A percentile compares a stretch with the other conserved stretches of the same genome.
Evolutionary conservation across 2,888 invertebrate species (phyloP).

Genomic region (Lingula anatina): DNA sequence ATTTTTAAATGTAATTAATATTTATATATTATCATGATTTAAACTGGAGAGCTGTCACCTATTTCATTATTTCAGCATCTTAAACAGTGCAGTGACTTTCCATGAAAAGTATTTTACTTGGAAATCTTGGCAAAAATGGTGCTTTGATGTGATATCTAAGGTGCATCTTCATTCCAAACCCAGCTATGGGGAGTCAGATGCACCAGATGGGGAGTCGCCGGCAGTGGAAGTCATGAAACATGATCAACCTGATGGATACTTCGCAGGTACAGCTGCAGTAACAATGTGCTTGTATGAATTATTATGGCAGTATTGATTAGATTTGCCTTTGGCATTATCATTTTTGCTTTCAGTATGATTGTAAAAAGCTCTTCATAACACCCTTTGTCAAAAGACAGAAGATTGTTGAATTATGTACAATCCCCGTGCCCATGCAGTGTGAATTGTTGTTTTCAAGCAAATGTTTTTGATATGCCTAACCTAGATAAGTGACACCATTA

Average conservation of each 20-base stretch:
- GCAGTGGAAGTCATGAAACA: conserved; percentile 52
- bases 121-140: conserved; percentile 45
- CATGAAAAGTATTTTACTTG: conserved; percentile 39
- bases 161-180: conserved; percentile 16
- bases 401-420: too few relatives aligned
- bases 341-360: too few relatives aligned
- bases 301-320: too few relatives aligned
- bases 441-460: too few relatives aligned
- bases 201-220: conserved; percentile 49
- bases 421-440: too few relatives aligned
- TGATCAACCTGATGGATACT: conserved; percentile 49
- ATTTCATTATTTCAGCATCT: conserved; percentile 23
- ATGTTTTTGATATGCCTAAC: too few relatives aligned
- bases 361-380: too few relatives aligned
- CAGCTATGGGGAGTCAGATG: conserved; percentile 16
- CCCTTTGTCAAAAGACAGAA: too few relatives aligned
- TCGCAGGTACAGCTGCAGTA: conserved; percentile 50
- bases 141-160: conserved; percentile 23
- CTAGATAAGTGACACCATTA: too few relatives aligned
- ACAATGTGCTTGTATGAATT: too few relatives aligned
- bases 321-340: too few relatives aligned
- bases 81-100: conserved; percentile 27
- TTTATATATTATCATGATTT: background rate
- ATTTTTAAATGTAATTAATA: background rate
- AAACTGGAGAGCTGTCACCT: conserved; percentile 1